Evolutionary conservation across 2,113 vertebrate species (phyloP), one percentile per base, ranked within the genome.

Genomic region (Podiceps cristatus): DNA sequence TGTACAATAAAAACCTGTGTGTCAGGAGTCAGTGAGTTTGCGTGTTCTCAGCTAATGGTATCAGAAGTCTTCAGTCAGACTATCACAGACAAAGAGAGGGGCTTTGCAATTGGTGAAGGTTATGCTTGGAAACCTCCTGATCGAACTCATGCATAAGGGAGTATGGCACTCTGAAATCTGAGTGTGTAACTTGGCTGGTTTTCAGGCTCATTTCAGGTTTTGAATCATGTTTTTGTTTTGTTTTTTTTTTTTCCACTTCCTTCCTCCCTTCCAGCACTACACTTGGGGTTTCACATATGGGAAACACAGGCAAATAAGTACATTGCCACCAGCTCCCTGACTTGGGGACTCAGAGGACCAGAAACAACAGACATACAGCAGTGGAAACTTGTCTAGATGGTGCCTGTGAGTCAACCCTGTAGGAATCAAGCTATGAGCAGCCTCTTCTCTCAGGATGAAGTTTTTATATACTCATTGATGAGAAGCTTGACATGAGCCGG

Each of bases 1-100:
- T 11, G 64, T 28, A 11, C 2, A 45, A 37, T 74, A 87, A 87
- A 94, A 90, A 13, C 2, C 12, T 49, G 6, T 45, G 18, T 35
- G 37, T 52, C 13, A 56, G 35, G 49, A 60, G 33, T 60, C 15
- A 35, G 16, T 22, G 16, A 68, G 10, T 47, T 72, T 72, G 20
- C 4, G 9, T 52, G 6, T 82, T 44, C 20, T 68, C 8, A 50
- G 33, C 35, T 60, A 64, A 55, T 44, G 28, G 6, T 18, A 42
- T 37, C 33, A 55, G 60, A 82, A 79, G 4, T 66, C 33, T 90
- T 86, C 27, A 17, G 28, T 58, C 62, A 90, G 18, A 47, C 7
- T 68, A 5, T n/a, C 7, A 33, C 0, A 55, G 45, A 58, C 8
- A 53, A 73, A 74, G 6, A 49, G 1, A 6, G 9, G 7, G 13